These are phyloP conservation scores for Bombus pascuorum DNA, from an alignment of 1,140 invertebrate genomes.

Conservation along the genomic window DNA sequence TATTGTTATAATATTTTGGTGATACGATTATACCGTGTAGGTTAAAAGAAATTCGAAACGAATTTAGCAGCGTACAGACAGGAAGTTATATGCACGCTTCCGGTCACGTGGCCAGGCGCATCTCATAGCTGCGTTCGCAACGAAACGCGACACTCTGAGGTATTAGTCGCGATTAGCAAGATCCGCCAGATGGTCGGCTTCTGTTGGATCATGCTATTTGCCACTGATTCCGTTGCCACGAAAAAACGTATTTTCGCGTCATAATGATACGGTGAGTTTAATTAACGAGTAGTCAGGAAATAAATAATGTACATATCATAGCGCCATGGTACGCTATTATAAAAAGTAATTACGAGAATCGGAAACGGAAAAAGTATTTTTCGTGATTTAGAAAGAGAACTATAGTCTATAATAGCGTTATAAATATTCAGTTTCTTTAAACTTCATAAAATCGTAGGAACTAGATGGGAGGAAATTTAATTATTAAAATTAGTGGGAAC, in stretches of 20 bases:
- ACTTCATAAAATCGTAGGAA: no score
- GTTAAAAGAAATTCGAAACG: neutral
- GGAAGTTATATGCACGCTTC: constrained; percentile 36
- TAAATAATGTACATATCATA: no score
- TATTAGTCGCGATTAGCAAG: constrained; percentile 7
- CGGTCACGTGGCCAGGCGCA: constrained; percentile 30
- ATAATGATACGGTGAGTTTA: neutral
- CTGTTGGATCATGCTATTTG: neutral
- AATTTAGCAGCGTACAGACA: neutral
- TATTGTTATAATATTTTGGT: no score
- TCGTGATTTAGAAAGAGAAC: no score
- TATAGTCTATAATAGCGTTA: no score
- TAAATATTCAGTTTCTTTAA: no score
- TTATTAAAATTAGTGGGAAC: no score
- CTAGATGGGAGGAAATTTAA: no score
- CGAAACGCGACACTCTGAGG: constrained; percentile 38
- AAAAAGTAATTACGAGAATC: no score
- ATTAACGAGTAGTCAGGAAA: neutral
- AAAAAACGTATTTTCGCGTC: neutral
- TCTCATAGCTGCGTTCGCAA: neutral
- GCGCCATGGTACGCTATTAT: no score
- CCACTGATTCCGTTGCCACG: constrained; percentile 2
- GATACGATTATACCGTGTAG: no score
- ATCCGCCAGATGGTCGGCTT: constrained; percentile 29
- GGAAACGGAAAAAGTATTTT: no score